Percentiles rank a stretch among this genome's conserved stretches.
These are phyloP conservation scores for Gouania willdenowi DNA, from an alignment of 2,797 vertebrate genomes.

Conservation along the genomic window DNA sequence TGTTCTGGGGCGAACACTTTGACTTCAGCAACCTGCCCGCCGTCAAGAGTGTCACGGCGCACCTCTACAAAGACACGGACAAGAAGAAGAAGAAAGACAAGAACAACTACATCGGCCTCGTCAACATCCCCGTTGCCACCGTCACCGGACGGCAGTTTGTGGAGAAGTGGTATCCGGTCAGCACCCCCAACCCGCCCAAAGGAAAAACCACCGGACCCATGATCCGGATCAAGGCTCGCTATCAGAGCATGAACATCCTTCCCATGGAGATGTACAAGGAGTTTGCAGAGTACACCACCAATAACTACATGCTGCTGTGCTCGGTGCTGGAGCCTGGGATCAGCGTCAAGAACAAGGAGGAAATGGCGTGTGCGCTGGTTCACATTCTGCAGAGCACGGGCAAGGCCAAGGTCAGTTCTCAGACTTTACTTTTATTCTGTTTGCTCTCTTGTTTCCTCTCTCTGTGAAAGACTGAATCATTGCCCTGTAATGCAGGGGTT, in stretches of 20 bases:
- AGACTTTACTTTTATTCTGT: neutral
- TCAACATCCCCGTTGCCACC: conserved; percentile 83
- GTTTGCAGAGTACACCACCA: conserved; percentile 97
- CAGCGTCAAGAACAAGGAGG: conserved; percentile 98
- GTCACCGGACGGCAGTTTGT: conserved; percentile 91
- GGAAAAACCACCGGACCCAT: conserved; percentile 90
- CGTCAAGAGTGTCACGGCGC: conserved; percentile 85
- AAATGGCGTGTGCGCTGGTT: conserved; percentile 94
- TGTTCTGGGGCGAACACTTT: conserved; percentile 99
- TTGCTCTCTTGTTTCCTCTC: neutral
- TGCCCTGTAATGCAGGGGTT: too few species aligned
- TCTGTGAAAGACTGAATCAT: too few species aligned
- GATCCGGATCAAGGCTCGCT: conserved; percentile 95
- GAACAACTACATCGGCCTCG: conserved; percentile 92
- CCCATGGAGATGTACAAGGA: conserved; percentile 99
- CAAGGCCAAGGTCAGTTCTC: conserved; percentile 90
- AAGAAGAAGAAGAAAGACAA: conserved; percentile 99
- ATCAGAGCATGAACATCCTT: conserved; percentile 96
- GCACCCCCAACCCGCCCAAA: conserved; percentile 87
- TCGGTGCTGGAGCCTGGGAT: conserved; percentile 91
- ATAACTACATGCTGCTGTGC: conserved; percentile 96
- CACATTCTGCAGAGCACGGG: conserved; percentile 98
- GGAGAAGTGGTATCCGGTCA: conserved; percentile 95
- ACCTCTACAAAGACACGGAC: conserved; percentile 97
- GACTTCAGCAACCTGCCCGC: conserved; percentile 96